These are phyloP conservation scores for Danio aesculapii DNA, from an alignment of 2,797 vertebrate species.

Conservation along the genomic window DNA sequence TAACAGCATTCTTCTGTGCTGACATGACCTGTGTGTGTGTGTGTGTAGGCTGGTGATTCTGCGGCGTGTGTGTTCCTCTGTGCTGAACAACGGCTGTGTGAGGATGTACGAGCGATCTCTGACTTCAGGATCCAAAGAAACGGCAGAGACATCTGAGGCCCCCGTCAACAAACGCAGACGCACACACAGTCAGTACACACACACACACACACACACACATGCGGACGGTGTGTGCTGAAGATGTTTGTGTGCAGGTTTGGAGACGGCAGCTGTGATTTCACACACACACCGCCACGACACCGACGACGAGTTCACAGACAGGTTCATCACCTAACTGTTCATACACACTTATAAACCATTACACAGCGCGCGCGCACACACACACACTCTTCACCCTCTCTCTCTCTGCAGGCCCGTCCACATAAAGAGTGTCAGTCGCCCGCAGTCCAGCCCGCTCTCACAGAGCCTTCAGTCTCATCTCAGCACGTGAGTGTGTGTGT, in stretches of 20 bases:
- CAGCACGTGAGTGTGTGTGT: constrained; percentile 70
- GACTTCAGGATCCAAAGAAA: constrained; percentile 24
- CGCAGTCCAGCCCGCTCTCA: constrained; percentile 7
- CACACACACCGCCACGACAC: not conserved
- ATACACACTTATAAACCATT: too few species aligned
- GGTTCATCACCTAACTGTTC: not conserved
- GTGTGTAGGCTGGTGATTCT: constrained; percentile 43
- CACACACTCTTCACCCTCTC: not conserved
- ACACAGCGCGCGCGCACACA: too few species aligned
- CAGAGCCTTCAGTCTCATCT: constrained; percentile 69
- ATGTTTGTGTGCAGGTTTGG: constrained; percentile 40
- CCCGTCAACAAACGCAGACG: constrained; percentile 50
- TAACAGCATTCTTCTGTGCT: too few species aligned
- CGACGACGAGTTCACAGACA: constrained; percentile 45
- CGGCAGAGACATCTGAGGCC: not conserved
- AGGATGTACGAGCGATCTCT: constrained; percentile 57
- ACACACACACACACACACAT: too few species aligned
- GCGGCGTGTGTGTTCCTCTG: not conserved
- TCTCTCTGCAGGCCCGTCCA: constrained; percentile 18
- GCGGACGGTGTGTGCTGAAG: not conserved
- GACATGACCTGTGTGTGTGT: constrained; percentile 7
- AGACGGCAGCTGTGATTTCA: constrained; percentile 38
- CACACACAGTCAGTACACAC: not conserved
- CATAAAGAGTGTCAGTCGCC: constrained; percentile 59
- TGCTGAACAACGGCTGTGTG: constrained; percentile 10